A percentile compares a stretch with the other conserved stretches of the same genome.
phyloP scores from a whole-genome alignment of 1,140 invertebrate genomes.

The Trissolcus basalis region DNA sequence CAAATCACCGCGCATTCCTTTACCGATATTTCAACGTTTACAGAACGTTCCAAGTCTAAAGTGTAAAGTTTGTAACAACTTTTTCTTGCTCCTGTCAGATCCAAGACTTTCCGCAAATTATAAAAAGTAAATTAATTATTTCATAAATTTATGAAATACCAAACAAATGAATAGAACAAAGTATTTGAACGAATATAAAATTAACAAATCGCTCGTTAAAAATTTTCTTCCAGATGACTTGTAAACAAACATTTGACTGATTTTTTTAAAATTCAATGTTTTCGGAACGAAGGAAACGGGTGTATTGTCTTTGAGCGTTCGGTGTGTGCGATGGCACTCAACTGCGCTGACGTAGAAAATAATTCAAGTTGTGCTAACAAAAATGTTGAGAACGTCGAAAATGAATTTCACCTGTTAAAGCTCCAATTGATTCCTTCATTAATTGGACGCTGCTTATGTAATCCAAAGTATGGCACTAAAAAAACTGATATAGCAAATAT shows the following conservation, averaged over 20 bases:
- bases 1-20: conserved; percentile 13
- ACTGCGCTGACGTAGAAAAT: conserved; percentile 12
- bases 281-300: conserved; percentile 2
- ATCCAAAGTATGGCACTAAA: conserved; percentile 22
- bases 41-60: neutral
- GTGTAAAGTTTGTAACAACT: too few relatives aligned
- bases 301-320: too few relatives aligned
- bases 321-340: conserved; percentile 14
- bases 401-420: conserved; percentile 22
- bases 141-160: too few relatives aligned
- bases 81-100: too few relatives aligned
- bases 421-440: neutral
- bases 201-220: too few relatives aligned
- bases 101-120: too few relatives aligned
- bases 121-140: too few relatives aligned
- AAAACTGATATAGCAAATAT: neutral
- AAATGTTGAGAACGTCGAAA: neutral
- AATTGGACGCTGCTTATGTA: neutral
- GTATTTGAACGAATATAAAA: too few relatives aligned
- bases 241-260: too few relatives aligned
- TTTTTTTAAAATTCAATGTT: conserved; percentile 3
- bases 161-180: too few relatives aligned
- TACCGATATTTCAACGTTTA: neutral
- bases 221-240: too few relatives aligned
- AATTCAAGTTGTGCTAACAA: conserved; percentile 23